These are phyloP conservation scores for Corticium candelabrum DNA, from an alignment of 37 sponge, comb jelly and placozoan genomes.

Conservation along the genomic window DNA sequence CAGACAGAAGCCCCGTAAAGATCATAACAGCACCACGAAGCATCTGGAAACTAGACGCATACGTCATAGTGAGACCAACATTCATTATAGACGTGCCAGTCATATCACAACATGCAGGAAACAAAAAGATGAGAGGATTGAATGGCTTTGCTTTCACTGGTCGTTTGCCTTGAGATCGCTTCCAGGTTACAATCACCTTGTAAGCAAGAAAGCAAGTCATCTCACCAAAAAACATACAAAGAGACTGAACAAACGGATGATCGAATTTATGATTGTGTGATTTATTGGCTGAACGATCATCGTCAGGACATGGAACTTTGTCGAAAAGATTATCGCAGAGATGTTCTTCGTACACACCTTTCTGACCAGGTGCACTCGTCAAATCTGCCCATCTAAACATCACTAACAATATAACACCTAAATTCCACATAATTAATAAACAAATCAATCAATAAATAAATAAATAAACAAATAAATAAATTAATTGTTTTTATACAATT, in stretches of 20 bases:
- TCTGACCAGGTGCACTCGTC: background rate
- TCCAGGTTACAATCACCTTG: constrained; percentile 15
- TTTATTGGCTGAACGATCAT: too few relatives aligned
- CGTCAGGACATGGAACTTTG: background rate
- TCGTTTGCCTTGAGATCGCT: background rate
- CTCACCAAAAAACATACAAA: constrained; percentile 90
- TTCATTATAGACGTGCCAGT: constrained; percentile 73
- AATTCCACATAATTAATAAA: too few relatives aligned
- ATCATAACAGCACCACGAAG: constrained; percentile 90
- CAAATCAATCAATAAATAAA: too few relatives aligned
- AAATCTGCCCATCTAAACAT: background rate
- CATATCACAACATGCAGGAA: constrained; percentile 88
- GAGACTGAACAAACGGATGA: constrained; percentile 78
- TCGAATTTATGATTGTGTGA: constrained; percentile 54
- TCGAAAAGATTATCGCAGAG: background rate
- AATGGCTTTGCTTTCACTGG: constrained; percentile 63
- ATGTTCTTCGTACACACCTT: background rate
- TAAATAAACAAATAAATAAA: too few relatives aligned
- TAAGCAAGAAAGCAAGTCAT: constrained; percentile 75
- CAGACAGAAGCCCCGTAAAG: constrained; percentile 89
- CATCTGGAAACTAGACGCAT: constrained; percentile 92
- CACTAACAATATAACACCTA: too few relatives aligned
- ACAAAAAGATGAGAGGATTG: constrained; percentile 76
- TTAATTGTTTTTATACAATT: too few relatives aligned
- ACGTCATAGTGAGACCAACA: constrained; percentile 89